These are phyloP conservation scores for Gila robusta DNA, from an alignment of 2,797 vertebrate genomes.

Conservation along the genomic window DNA sequence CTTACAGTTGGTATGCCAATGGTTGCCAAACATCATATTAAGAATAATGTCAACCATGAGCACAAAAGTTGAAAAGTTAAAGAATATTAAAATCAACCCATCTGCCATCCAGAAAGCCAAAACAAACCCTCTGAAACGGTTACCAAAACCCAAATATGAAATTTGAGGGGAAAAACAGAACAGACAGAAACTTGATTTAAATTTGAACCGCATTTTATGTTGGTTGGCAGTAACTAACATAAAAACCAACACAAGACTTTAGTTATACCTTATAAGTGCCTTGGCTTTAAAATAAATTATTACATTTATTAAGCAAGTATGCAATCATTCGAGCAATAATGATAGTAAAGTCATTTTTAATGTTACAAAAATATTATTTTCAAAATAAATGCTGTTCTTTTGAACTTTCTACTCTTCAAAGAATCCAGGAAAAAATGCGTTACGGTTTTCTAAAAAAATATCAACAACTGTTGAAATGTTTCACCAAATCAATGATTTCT, in stretches of 20 bases:
- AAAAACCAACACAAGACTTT: not conserved
- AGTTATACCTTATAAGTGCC: not conserved
- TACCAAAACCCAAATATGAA: not conserved
- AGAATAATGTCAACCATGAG: not conserved
- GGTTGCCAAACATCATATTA: not conserved
- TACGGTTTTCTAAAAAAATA: too few species aligned
- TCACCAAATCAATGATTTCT: not conserved
- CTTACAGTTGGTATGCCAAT: not conserved
- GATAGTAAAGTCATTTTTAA: not conserved
- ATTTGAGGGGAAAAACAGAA: not conserved
- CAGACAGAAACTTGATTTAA: not conserved
- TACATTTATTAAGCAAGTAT: not conserved
- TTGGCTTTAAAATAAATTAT: not conserved
- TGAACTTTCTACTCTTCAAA: too few species aligned
- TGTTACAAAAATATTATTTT: not conserved
- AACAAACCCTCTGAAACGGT: not conserved
- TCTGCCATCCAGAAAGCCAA: not conserved
- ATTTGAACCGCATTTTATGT: not conserved
- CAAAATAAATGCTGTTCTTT: not conserved
- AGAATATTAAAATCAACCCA: not conserved
- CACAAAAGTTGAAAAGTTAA: not conserved
- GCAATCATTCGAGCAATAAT: not conserved
- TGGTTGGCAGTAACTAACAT: constrained; percentile 6
- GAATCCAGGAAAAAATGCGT: too few species aligned
- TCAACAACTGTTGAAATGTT: too few species aligned